Evolutionary conservation across 2,113 vertebrate genomes (phyloP).

Genomic region (Rhinopomastus cyanomelas): DNA sequence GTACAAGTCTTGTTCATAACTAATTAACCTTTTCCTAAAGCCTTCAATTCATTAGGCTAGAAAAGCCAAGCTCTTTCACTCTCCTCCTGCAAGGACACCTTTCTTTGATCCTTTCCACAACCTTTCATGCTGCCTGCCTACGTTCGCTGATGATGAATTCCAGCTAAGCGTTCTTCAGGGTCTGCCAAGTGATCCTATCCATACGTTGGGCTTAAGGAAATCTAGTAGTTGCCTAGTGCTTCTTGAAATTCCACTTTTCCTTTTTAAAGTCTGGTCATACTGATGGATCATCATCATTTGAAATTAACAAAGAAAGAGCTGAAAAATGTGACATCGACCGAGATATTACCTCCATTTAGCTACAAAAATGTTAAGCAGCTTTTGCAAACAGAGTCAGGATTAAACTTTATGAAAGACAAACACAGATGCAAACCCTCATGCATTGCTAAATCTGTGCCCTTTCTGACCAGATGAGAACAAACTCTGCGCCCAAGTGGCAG

Average conservation of each 20-base stretch:
- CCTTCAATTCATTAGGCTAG: background rate
- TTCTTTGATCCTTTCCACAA: background rate
- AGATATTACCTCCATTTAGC: background rate
- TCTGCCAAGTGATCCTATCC: background rate
- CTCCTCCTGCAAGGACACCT: background rate
- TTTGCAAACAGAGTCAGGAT: conserved; percentile 5
- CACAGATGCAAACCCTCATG: background rate
- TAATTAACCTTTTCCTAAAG: conserved; percentile 8
- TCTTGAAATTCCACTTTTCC: background rate
- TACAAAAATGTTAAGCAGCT: background rate
- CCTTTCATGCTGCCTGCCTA: background rate
- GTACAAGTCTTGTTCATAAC: background rate
- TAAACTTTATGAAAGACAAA: background rate
- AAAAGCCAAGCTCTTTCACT: background rate
- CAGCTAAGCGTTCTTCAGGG: background rate
- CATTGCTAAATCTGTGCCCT: background rate
- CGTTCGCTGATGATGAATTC: background rate
- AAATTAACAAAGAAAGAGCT: background rate
- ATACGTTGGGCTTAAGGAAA: too few relatives aligned
- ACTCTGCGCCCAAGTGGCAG: background rate
- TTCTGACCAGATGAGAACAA: background rate
- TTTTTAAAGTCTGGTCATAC: background rate
- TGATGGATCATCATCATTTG: background rate
- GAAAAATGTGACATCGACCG: rapidly evolving
- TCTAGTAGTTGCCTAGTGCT: background rate